Percentiles rank a stretch among this genome's conserved stretches.
Conservation (phyloP, 2,888 invertebrate genomes). For the Xestia xanthographa region DNA sequence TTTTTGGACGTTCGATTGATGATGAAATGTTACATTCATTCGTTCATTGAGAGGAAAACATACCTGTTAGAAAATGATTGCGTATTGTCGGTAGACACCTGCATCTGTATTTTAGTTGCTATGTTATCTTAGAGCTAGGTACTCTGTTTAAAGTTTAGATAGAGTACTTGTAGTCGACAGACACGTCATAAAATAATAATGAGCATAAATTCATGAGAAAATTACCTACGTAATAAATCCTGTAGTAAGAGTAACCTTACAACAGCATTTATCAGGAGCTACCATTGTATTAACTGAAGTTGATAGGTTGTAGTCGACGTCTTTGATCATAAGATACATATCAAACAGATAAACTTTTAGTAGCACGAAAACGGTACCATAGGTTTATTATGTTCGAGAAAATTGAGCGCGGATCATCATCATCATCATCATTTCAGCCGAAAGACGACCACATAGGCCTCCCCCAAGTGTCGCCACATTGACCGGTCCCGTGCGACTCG, state of each 20-base stretch:
- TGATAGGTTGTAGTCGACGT: background rate
- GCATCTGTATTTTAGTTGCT: background rate
- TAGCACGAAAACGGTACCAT: too few species aligned
- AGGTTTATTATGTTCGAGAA: too few species aligned
- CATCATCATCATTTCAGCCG: too few species aligned
- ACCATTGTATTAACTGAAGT: background rate
- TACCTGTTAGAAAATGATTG: background rate
- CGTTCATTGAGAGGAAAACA: background rate
- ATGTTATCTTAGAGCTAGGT: background rate
- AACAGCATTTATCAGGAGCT: too few species aligned
- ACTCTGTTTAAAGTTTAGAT: background rate
- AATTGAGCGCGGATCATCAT: too few species aligned
- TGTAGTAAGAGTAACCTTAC: too few species aligned
- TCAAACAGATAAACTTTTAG: too few species aligned
- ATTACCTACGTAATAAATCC: too few species aligned
- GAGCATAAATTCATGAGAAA: background rate
- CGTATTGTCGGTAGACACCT: background rate
- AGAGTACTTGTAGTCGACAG: background rate
- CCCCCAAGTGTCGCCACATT: too few species aligned
- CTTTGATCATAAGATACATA: too few species aligned
- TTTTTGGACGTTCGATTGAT: slow-evolving; percentile 16
- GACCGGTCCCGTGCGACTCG: too few species aligned
- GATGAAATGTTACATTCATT: background rate
- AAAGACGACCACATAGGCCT: too few species aligned
- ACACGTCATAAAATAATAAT: background rate